Evolutionary conservation across 1,140 invertebrate species (phyloP).

Genomic region (Papilio polytes): DNA sequence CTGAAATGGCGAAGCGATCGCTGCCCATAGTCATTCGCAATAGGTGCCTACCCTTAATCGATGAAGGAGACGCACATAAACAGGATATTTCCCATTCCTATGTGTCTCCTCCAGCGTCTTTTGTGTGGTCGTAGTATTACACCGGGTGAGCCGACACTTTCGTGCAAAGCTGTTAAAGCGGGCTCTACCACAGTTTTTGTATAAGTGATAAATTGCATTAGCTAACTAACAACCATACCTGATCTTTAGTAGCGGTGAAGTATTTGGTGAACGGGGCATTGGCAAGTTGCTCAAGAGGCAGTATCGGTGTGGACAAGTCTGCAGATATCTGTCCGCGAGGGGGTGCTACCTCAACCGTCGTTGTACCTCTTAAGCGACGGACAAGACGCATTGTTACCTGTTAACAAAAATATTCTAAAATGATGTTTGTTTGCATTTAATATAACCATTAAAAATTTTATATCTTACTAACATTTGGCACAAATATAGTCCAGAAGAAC

Average conservation of each 20-base stretch:
- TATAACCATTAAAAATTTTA: too few species aligned
- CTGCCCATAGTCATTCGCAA: too few species aligned
- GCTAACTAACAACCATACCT: conserved; percentile 58
- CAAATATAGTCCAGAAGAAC: too few species aligned
- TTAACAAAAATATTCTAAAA: conserved; percentile 33
- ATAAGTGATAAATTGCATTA: neutral
- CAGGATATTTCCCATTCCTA: too few species aligned
- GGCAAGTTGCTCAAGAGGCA: conserved; percentile 81
- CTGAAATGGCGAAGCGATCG: too few species aligned
- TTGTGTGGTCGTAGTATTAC: too few species aligned
- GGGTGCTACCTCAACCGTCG: conserved; percentile 88
- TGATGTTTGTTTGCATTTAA: neutral
- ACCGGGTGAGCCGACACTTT: too few species aligned
- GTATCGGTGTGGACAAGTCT: conserved; percentile 70
- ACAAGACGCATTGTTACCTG: conserved; percentile 93
- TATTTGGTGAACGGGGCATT: conserved; percentile 89
- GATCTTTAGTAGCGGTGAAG: conserved; percentile 86
- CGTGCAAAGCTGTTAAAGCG: too few species aligned
- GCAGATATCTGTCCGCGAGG: conserved; percentile 84
- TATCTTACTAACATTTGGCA: too few species aligned
- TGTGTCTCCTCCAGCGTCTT: too few species aligned
- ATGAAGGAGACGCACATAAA: too few species aligned
- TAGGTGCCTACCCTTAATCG: too few species aligned
- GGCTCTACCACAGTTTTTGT: neutral
- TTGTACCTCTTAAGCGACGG: conserved; percentile 91